Base-by-base conservation (phyloP, 2,797 vertebrate genomes). In the Melanotaenia trifasciata region DNA sequence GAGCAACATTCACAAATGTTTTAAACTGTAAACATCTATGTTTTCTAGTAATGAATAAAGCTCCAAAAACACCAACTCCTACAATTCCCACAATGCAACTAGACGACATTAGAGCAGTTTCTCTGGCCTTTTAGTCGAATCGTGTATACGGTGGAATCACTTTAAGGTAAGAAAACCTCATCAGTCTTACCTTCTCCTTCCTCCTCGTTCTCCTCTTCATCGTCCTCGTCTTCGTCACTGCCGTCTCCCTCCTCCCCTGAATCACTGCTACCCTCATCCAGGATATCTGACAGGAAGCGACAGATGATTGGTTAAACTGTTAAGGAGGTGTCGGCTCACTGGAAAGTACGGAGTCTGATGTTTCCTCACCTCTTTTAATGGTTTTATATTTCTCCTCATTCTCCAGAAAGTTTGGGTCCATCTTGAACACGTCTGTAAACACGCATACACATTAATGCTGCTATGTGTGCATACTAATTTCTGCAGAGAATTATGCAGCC, bases 351-450 rank as follows among this genome's bases (percentile, higher is more conserved):
- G 0, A n/a, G 18, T 47, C 4, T 4, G 22, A 58, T 0, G 30
- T 13, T 32, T 58, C 56, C 94, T 82, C 86, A 99, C 98, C 97
- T 91, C 93, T 97, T 90, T 97, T 99, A 79, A 99, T 95, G 10
- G 89, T 87, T 91, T 96, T 99, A 89, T 99, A 99, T 84, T 99
- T 99, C 86, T 99, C 98, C 85, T 99, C 98, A 9, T 98, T 99
- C 78, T 98, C 97, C 91, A 96, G 90, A 77, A 98, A 99, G 90
- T 97, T 94, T 0, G 98, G 96, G 93, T 99, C 98, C 97, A 99
- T 81, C 94, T 98, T 99, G 92, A 99, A 99, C 72, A 98, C 97
- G 92, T 99, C 98, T 99, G 73, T 64, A 54, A 68, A 76, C 9
- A 84, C 11, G 87, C 65, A 80, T 11, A 76, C 20, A 72, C 8